Base-by-base conservation (phyloP, 2,797 vertebrate species). In the Uromys caudimaculatus region DNA sequence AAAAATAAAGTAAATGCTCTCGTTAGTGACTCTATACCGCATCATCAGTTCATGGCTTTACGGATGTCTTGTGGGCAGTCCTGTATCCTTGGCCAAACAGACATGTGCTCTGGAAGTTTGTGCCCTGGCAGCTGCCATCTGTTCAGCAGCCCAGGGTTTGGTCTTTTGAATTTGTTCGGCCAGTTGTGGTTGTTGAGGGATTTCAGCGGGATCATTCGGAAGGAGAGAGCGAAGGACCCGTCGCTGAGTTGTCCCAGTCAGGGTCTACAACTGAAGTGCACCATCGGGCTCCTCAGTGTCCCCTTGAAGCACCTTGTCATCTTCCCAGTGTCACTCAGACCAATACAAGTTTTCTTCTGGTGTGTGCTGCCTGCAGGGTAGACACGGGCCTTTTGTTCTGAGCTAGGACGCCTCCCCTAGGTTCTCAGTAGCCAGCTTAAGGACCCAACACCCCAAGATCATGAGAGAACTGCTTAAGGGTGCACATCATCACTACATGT, bases 381-480 rank as follows among this genome's bases (percentile, higher is more conserved):
- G 86, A 50, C 0, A 35, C 0, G 1, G 41, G 11, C 8, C 44
- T 5, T 6, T 0, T 21, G 27, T 64, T 84, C 9, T 21, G 6
- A 71, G 62, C 90, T 83, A 24, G 78, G 90, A 60, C 17, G 29
- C 6, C 44, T 47, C n/a, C 38, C 41, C 35, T 81, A 11, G 0
- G 1, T 21, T 81, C 76, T n/a, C 12, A 32, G 13, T 4, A 2
- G 9, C 38, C 8, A 3, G 10, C 14, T 21, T 8, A 52, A 60
- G 24, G 58, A 41, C 6, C 10, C 2, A 3, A 21, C 41, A 50
- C 38, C 71, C 44, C 0, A 3, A 17, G 56, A 29, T 5, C 5
- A 44, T 3, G 19, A 3, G 16, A 44, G 29, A 38, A 12, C 77
- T 23, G 19, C 44, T 27, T 60, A 3, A 62, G 60, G 0, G 17